phyloP scores from a whole-genome alignment of 2,797 vertebrate species.

The Phataginus tetradactyla region DNA sequence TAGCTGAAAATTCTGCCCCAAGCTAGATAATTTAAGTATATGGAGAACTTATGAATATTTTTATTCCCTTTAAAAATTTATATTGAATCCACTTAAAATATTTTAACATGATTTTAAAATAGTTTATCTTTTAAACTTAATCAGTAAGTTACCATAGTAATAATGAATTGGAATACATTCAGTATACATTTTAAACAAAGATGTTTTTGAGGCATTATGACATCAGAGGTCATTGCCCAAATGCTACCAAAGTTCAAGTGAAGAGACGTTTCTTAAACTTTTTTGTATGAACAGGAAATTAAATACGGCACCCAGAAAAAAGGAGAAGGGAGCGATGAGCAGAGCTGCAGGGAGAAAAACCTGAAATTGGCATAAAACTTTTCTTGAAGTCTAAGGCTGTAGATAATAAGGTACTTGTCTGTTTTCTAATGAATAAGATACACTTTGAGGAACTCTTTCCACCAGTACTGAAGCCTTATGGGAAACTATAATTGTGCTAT shows the following conservation, averaged over 20 bases:
- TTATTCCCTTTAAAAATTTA: constrained; percentile 50
- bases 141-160: not conserved
- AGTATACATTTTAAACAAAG: constrained; percentile 60
- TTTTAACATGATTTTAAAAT: constrained; percentile 47
- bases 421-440: constrained; percentile 18
- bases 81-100: constrained; percentile 33
- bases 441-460: not conserved
- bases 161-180: constrained; percentile 18
- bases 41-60: constrained; percentile 60
- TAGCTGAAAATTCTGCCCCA: constrained; percentile 46
- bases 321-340: not conserved
- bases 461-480: not conserved
- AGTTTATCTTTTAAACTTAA: constrained; percentile 29
- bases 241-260: constrained; percentile 44
- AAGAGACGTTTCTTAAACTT: constrained; percentile 26
- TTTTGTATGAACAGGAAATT: constrained; percentile 51
- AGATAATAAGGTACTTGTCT: not conserved
- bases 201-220: constrained; percentile 64
- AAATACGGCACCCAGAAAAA: not conserved
- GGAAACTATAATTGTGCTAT: not conserved
- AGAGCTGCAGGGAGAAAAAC: not conserved
- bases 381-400: not conserved
- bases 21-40: constrained; percentile 48
- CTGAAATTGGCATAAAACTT: not conserved
- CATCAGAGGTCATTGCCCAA: constrained; percentile 58